Conservation (phyloP, 2,888 invertebrate genomes). For the Empis stercorea region DNA sequence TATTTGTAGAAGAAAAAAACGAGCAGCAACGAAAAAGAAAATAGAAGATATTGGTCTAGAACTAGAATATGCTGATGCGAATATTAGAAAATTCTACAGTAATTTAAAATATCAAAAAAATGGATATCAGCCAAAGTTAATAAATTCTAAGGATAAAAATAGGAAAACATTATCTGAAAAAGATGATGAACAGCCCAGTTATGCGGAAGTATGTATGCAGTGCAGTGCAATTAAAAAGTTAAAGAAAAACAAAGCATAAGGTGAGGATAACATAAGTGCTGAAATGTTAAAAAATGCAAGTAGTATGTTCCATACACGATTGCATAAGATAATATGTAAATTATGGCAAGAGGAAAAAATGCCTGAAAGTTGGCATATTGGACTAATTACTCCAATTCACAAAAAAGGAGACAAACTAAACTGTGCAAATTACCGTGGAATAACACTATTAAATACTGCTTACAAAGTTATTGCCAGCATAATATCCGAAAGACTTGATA, state of each 20-base stretch:
- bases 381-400: constrained; percentile 1
- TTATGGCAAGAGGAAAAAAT: neutral
- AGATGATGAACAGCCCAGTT: neutral
- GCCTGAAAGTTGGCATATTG: neutral
- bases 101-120: no score
- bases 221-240: neutral
- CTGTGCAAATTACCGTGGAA: constrained; percentile 3
- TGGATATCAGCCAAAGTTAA: no score
- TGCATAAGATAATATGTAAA: neutral
- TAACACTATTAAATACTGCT: no score
- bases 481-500: neutral
- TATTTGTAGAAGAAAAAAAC: no score
- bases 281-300: neutral
- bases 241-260: constrained; percentile 1
- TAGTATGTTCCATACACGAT: neutral
- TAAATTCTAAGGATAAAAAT: neutral
- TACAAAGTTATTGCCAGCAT: neutral
- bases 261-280: constrained; percentile 1
- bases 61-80: no score
- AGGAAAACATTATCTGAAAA: neutral
- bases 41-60: no score
- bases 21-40: no score
- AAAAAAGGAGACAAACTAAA: constrained; percentile 1
- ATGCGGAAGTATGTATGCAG: no score
- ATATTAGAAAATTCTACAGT: no score